Conservation (phyloP, 2,113 vertebrate species). For the Boleophthalmus pectinirostris region DNA sequence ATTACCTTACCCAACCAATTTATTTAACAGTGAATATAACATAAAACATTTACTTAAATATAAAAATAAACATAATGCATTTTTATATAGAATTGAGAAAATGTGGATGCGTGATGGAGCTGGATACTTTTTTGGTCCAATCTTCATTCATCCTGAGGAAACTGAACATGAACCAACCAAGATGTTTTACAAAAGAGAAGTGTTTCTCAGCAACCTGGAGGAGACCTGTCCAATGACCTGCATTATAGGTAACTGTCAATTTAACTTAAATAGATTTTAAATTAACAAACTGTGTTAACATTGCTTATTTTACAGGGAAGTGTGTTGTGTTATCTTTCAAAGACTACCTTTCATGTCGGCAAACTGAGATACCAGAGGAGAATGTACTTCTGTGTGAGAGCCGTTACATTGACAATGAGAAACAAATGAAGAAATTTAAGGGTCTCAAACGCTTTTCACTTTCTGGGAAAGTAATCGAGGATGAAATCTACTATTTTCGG, state of each 20-base stretch:
- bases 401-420: constrained; percentile 97
- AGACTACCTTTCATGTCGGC: constrained; percentile 95
- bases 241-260: constrained; percentile 83
- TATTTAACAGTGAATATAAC: background rate
- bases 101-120: constrained; percentile 98
- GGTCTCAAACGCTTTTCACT: constrained; percentile 96
- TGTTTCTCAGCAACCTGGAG: constrained; percentile 97
- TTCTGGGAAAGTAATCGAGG: constrained; percentile 96
- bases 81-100: constrained; percentile 82
- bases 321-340: constrained; percentile 95
- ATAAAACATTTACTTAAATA: background rate
- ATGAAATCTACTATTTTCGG: constrained; percentile 98
- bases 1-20: background rate
- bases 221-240: constrained; percentile 97
- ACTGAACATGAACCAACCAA: constrained; percentile 98
- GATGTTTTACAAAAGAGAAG: constrained; percentile 99
- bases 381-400: constrained; percentile 96
- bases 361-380: constrained; percentile 94
- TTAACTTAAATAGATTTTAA: background rate
- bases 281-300: background rate
- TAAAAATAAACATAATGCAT: background rate
- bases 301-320: constrained; percentile 81
- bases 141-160: constrained; percentile 98
- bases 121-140: constrained; percentile 96
- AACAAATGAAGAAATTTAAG: constrained; percentile 99